Percentiles rank a stretch among this genome's conserved stretches.
Conservation (phyloP, 2,113 vertebrate species). For the Piliocolobus tephrosceles region DNA sequence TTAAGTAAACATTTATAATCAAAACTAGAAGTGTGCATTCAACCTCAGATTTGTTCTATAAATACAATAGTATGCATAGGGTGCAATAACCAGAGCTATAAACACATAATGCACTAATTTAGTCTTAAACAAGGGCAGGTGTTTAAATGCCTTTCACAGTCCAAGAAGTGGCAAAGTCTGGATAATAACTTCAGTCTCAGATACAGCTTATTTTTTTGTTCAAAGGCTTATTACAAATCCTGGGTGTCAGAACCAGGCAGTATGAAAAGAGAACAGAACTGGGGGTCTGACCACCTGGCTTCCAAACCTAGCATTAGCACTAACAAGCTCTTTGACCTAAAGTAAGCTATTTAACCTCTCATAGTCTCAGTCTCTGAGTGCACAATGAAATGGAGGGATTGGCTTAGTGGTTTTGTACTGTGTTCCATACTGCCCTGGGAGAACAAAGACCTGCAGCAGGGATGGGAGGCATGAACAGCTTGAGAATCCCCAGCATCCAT, state of each 20-base stretch:
- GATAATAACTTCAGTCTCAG: slow-evolving; percentile 78
- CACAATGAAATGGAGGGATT: neutral
- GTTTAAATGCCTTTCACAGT: slow-evolving; percentile 78
- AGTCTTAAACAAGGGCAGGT: slow-evolving; percentile 68
- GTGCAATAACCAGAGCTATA: slow-evolving; percentile 48
- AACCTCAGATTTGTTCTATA: slow-evolving; percentile 50
- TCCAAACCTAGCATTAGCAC: slow-evolving; percentile 53
- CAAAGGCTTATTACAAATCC: slow-evolving; percentile 72
- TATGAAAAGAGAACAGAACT: neutral
- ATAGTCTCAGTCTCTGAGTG: neutral
- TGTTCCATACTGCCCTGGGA: neutral
- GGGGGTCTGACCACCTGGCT: slow-evolving; percentile 42
- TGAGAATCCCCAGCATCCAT: neutral
- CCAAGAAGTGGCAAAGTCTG: slow-evolving; percentile 74
- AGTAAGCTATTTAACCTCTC: slow-evolving; percentile 55
- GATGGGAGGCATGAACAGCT: neutral
- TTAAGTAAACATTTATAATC: slow-evolving; percentile 65
- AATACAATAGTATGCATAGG: slow-evolving; percentile 33
- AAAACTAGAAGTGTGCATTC: slow-evolving; percentile 31
- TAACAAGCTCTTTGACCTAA: slow-evolving; percentile 65
- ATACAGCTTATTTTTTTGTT: slow-evolving; percentile 79
- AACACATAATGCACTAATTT: slow-evolving; percentile 61
- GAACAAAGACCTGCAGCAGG: neutral
- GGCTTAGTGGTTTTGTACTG: neutral
- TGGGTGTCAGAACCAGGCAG: slow-evolving; percentile 53